Percentiles rank a stretch among this genome's conserved stretches.
Conservation (phyloP, 2,113 vertebrate species). For the Notechis scutatus region DNA sequence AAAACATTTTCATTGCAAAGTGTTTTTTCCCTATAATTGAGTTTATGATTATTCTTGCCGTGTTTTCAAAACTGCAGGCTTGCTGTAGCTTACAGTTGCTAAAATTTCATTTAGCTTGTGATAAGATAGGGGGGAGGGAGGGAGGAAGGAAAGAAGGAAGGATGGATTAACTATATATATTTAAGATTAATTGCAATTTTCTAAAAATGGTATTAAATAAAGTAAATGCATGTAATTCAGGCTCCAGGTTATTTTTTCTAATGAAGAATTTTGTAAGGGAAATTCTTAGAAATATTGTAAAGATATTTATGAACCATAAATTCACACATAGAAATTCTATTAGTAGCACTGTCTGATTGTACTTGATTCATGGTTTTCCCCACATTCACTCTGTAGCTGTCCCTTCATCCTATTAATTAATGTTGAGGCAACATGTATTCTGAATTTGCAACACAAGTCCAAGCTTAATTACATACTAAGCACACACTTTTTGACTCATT, state of each 20-base stretch:
- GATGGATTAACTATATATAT: neutral
- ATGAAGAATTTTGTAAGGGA: neutral
- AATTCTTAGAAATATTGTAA: neutral
- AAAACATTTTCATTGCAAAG: neutral
- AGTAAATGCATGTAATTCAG: neutral
- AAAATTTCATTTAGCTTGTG: neutral
- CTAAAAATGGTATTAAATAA: neutral
- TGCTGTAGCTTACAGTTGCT: neutral
- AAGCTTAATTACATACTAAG: neutral
- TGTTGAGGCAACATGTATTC: neutral
- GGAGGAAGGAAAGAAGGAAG: neutral
- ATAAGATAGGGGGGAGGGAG: neutral
- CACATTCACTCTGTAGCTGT: neutral
- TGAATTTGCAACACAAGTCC: neutral
- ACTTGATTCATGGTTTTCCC: neutral
- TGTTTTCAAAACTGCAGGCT: neutral
- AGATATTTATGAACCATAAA: neutral
- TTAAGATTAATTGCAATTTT: neutral
- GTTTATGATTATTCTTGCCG: neutral
- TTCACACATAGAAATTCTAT: neutral
- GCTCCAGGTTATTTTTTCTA: neutral
- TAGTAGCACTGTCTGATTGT: neutral
- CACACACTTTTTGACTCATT: neutral
- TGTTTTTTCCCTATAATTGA: neutral
- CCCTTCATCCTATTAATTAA: neutral